Percentiles rank a stretch among this genome's conserved stretches.
Evolutionary conservation across 2,888 invertebrate genomes (phyloP).

Genomic region (Drosophila peninsularis): DNA sequence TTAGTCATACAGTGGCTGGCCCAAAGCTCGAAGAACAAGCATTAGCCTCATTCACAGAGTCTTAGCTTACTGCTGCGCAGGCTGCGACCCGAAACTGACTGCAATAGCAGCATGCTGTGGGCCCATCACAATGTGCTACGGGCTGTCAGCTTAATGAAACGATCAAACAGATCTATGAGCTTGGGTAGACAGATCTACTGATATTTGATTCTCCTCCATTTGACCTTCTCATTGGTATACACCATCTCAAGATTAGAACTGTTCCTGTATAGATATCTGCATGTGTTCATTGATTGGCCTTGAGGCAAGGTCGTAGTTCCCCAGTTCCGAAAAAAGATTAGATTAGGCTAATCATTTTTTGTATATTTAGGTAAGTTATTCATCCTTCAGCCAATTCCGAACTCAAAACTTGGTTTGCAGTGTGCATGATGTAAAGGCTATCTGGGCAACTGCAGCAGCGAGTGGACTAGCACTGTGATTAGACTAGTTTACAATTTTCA

Average conservation of each 20-base stretch:
- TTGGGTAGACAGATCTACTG: no score
- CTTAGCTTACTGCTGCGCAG: conserved; percentile 3
- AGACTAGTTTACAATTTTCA: conserved; percentile 78
- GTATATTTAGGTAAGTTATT: no score
- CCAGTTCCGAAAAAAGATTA: no score
- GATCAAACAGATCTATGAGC: background rate
- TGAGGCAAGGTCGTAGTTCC: no score
- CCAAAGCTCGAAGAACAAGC: background rate
- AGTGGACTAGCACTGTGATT: conserved; percentile 54
- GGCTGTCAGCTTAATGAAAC: background rate
- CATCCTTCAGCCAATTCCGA: background rate
- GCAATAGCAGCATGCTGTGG: background rate
- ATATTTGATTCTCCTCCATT: background rate
- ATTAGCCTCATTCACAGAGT: conserved; percentile 3
- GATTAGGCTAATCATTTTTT: no score
- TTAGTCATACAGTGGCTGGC: conserved; percentile 6
- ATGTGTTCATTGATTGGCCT: no score
- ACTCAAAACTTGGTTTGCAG: background rate
- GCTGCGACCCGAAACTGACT: background rate
- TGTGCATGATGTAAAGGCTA: conserved; percentile 34
- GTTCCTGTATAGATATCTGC: no score
- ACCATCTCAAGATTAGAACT: no score
- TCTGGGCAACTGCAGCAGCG: conserved; percentile 27
- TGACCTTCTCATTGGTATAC: no score
- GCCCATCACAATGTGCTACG: background rate